Conservation (phyloP, 1,140 invertebrate genomes). For the Episyrphus balteatus region DNA sequence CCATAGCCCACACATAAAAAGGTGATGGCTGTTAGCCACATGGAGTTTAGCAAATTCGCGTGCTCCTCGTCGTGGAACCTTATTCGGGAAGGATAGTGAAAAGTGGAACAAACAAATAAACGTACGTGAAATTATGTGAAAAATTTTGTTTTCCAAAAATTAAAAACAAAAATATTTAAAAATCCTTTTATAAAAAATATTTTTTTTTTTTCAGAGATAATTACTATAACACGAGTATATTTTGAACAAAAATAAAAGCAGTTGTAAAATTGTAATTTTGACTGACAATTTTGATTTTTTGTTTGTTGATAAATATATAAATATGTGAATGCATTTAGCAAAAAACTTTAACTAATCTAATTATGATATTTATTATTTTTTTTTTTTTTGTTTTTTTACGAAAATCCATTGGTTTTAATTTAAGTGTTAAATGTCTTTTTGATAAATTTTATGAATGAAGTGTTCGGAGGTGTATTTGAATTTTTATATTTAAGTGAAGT, state of each 20-base stretch:
- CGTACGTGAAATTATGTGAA: slow-evolving; percentile 36
- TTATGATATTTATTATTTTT: neutral
- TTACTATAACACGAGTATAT: no score
- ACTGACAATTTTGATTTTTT: neutral
- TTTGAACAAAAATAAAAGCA: no score
- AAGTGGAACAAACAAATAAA: slow-evolving; percentile 37
- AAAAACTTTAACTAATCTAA: neutral
- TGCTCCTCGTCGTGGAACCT: slow-evolving; percentile 80
- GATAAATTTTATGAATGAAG: no score
- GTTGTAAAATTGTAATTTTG: no score
- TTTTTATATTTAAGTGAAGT: no score
- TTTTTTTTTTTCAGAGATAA: no score
- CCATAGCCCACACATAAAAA: slow-evolving; percentile 71
- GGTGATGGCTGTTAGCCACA: slow-evolving; percentile 87
- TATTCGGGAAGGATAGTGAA: slow-evolving; percentile 34
- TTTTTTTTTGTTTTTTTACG: no score
- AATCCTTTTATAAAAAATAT: no score
- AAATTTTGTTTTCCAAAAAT: slow-evolving; percentile 9
- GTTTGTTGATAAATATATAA: neutral
- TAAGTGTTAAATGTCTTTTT: no score
- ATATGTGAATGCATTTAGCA: neutral
- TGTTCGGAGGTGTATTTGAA: no score
- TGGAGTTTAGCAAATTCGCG: slow-evolving; percentile 82
- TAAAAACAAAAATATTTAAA: no score
- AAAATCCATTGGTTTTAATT: no score